Percentiles rank a stretch among this genome's conserved stretches.
Evolutionary conservation across 2,888 invertebrate genomes (phyloP).

Genomic region (Drosophila borborema): DNA sequence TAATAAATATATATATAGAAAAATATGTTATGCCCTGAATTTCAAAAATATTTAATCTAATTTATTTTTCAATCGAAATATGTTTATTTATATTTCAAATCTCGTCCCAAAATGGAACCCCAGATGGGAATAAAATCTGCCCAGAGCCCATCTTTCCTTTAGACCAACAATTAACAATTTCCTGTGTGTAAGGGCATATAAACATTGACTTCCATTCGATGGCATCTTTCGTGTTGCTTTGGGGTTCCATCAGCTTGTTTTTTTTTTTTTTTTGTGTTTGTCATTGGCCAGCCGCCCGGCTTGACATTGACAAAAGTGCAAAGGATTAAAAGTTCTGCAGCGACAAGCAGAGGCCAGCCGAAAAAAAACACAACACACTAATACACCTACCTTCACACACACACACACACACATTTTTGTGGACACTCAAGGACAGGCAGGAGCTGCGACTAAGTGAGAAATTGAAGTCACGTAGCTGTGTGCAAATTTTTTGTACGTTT

Average conservation of each 20-base stretch:
- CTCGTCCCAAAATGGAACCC: no score
- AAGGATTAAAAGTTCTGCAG: slow-evolving; percentile 74
- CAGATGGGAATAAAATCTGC: background rate
- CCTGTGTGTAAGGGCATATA: slow-evolving; percentile 40
- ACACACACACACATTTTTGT: slow-evolving; percentile 31
- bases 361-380: slow-evolving; percentile 28
- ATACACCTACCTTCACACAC: slow-evolving; percentile 8
- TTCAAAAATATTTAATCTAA: no score
- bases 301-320: slow-evolving; percentile 78
- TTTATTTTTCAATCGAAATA: no score
- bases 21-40: no score
- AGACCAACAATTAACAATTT: slow-evolving; percentile 2
- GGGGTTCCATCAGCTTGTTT: slow-evolving; percentile 10
- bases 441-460: slow-evolving; percentile 60
- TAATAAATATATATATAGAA: no score
- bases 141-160: no score
- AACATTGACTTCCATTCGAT: slow-evolving; percentile 27
- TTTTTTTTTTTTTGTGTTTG: slow-evolving; percentile 48
- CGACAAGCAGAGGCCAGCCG: slow-evolving; percentile 24
- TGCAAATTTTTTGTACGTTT: slow-evolving; percentile 66
- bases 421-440: slow-evolving; percentile 19
- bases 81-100: no score
- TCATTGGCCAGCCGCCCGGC: slow-evolving; percentile 52
- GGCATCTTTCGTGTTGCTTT: slow-evolving; percentile 29
- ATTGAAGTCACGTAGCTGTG: slow-evolving; percentile 77